Percentiles rank a stretch among this genome's conserved stretches.
phyloP scores from a whole-genome alignment of 2,888 invertebrate species.

The Sarcophaga rosellei region DNA sequence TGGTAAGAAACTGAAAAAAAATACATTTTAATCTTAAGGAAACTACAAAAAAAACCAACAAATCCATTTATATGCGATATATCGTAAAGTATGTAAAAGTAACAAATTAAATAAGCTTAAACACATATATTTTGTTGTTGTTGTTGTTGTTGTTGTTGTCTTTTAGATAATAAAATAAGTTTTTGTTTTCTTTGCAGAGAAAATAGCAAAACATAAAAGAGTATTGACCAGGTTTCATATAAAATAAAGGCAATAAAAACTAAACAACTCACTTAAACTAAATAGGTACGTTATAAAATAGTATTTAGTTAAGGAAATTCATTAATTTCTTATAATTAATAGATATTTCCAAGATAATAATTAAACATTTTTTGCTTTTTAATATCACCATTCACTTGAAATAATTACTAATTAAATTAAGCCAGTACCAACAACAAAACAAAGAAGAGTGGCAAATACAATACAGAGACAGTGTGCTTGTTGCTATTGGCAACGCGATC shows the following conservation, averaged over 20 bases:
- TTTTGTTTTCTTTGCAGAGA: conserved; percentile 4
- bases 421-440: too few relatives aligned
- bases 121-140: background rate
- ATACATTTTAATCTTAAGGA: conserved; percentile 1
- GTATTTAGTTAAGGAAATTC: background rate
- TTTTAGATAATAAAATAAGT: conserved; percentile 13
- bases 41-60: conserved; percentile 35
- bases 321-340: background rate
- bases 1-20: conserved; percentile 33
- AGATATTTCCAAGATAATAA: background rate
- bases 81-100: background rate
- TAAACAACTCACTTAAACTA: background rate
- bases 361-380: background rate
- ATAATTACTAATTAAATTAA: too few relatives aligned
- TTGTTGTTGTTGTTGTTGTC: background rate
- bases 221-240: conserved; percentile 50
- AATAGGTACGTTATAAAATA: background rate
- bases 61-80: background rate
- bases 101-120: conserved; percentile 37
- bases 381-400: too few relatives aligned
- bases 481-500: too few relatives aligned
- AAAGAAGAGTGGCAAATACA: too few relatives aligned
- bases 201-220: background rate
- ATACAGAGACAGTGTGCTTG: too few relatives aligned
- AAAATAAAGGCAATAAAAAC: background rate